A percentile compares a stretch with the other conserved stretches of the same genome.
Conservation (phyloP, 1,140 invertebrate species). For the Spodoptera litura region DNA sequence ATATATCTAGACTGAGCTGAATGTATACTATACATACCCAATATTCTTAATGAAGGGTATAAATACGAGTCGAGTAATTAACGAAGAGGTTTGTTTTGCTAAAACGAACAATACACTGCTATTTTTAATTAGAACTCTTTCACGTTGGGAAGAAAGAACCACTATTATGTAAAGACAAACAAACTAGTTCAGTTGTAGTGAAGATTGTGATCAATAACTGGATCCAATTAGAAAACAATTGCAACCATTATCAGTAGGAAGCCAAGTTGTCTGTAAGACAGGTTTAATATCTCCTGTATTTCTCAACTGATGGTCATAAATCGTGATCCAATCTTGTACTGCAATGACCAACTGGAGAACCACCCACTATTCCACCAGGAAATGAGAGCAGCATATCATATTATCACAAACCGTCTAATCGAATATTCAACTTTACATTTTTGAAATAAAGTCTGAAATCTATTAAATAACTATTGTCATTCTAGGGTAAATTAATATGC, state of each 20-base stretch:
- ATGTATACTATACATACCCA: slow-evolving; percentile 10
- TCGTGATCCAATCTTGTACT: slow-evolving; percentile 7
- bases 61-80: slow-evolving; percentile 20
- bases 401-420: too few relatives aligned
- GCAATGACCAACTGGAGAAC: background rate
- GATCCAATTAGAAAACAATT: slow-evolving; percentile 1
- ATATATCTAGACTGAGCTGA: background rate
- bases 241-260: slow-evolving; percentile 11
- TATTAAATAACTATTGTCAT: too few relatives aligned
- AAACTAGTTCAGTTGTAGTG: too few relatives aligned
- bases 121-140: background rate
- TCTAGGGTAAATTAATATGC: too few relatives aligned
- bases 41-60: slow-evolving; percentile 1
- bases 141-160: too few relatives aligned
- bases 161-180: too few relatives aligned
- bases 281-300: slow-evolving; percentile 6
- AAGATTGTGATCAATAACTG: background rate
- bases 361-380: too few relatives aligned
- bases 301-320: slow-evolving; percentile 20
- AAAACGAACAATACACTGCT: background rate
- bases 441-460: too few relatives aligned
- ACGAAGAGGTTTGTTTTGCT: background rate
- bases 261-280: background rate
- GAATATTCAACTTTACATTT: too few relatives aligned
- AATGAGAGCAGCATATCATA: too few relatives aligned